Percentiles rank a stretch among this genome's conserved stretches.
phyloP scores from a whole-genome alignment of 2,888 invertebrate genomes.

The Noctua fimbriata region DNA sequence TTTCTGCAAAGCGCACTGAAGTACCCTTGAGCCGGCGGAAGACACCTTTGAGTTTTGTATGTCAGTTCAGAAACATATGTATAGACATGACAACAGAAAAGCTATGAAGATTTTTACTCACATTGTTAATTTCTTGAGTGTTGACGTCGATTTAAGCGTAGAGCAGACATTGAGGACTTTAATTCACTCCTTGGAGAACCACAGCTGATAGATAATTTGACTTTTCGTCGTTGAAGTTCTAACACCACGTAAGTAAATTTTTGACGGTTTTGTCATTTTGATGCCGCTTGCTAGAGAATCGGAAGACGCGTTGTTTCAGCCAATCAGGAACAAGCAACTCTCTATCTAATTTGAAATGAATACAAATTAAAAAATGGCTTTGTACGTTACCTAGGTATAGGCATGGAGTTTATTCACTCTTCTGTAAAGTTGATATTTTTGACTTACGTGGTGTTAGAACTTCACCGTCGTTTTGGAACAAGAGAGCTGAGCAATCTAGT shows the following conservation, averaged over 20 bases:
- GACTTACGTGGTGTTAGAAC: too few relatives aligned
- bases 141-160: neutral
- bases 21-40: constrained; percentile 44
- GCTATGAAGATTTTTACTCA: constrained; percentile 23
- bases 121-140: constrained; percentile 1
- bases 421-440: too few relatives aligned
- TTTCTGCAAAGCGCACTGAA: constrained; percentile 52
- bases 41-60: constrained; percentile 41
- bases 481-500: neutral
- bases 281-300: too few relatives aligned
- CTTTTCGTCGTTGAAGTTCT: too few relatives aligned
- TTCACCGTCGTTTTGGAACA: neutral
- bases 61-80: constrained; percentile 11
- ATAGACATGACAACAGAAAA: constrained; percentile 28
- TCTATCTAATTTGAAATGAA: too few relatives aligned
- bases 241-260: too few relatives aligned
- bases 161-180: neutral
- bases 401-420: too few relatives aligned
- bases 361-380: too few relatives aligned
- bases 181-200: neutral
- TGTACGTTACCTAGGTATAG: too few relatives aligned
- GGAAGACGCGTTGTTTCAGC: too few relatives aligned
- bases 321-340: too few relatives aligned
- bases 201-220: neutral
- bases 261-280: too few relatives aligned